phyloP scores from a whole-genome alignment of 2,797 vertebrate genomes.

The Australoheros facetus region DNA sequence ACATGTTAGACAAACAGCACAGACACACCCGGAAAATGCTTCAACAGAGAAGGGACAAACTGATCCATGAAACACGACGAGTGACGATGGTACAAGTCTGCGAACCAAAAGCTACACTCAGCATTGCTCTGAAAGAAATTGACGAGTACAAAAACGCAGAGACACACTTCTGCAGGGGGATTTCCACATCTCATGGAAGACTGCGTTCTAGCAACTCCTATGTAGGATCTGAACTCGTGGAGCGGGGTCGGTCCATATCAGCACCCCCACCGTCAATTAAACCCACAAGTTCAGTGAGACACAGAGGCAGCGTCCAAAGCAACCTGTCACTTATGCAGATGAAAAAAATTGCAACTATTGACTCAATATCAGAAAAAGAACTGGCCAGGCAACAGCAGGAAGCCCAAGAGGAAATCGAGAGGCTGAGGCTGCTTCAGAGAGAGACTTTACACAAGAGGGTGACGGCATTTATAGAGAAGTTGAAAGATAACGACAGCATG shows the following conservation, averaged over 20 bases:
- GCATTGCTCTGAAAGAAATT: constrained; percentile 79
- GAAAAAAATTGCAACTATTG: constrained; percentile 78
- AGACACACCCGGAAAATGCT: constrained; percentile 65
- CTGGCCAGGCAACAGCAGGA: constrained; percentile 55
- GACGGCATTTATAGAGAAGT: constrained; percentile 68
- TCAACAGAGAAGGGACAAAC: constrained; percentile 56
- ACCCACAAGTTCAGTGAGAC: constrained; percentile 28
- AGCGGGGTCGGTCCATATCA: constrained; percentile 49
- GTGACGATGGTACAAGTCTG: constrained; percentile 72
- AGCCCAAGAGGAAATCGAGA: constrained; percentile 63
- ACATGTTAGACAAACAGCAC: constrained; percentile 71
- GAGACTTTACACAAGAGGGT: constrained; percentile 74
- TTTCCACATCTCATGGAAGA: constrained; percentile 31
- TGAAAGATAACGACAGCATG: constrained; percentile 41
- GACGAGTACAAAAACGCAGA: constrained; percentile 10
- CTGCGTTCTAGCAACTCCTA: constrained; percentile 27
- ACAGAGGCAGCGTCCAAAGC: constrained; percentile 30
- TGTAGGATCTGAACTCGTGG: background rate
- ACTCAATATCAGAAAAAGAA: constrained; percentile 81
- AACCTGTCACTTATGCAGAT: constrained; percentile 78
- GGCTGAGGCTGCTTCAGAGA: constrained; percentile 57
- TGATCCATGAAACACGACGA: constrained; percentile 62
- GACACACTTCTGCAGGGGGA: background rate
- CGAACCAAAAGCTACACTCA: constrained; percentile 75
- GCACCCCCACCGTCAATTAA: constrained; percentile 20